Base-by-base conservation (phyloP, 2,113 vertebrate genomes). In the Otocyon megalotis region DNA sequence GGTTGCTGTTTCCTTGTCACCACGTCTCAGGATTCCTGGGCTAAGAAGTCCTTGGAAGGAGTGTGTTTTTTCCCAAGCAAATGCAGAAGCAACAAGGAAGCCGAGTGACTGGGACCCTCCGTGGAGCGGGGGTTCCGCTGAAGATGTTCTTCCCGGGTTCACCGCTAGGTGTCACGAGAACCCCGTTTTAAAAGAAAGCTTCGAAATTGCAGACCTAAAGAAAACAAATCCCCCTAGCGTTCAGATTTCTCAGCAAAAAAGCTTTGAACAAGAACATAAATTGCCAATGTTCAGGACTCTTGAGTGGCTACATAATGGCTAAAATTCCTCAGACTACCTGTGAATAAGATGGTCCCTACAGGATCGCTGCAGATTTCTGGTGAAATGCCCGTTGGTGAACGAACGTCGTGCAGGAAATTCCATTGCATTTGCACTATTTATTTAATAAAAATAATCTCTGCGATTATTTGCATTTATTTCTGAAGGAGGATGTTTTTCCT, bases 401-500 rank as follows among this genome's bases (percentile, higher is more conserved):
- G 65, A 65, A 84, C 60, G 32, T 93, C 19, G 93, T 69, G 16
- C 88, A 93, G 94, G 97, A 97, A 97, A 98, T 97, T 97, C 97
- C 97, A 92, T 83, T 94, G 86, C 54, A 56, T 97, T 96, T 96
- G 86, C 65, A 95, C 82, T 94, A 96, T 90, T 97, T 93, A 97
- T 97, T 97, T 97, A 56, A 98, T 97, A 93, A 94, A 98, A 96
- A 97, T 96, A 98, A 96, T 96, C 93, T 98, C 96, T 95, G 88
- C 3, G 82, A 97, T 96, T 74, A 97, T 98, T 98, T 98, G 94
- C 97, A 95, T 97, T 90, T 97, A 93, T 98, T 98, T 98, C 97
- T 95, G 97, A 98, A 98, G 98, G 97, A 95, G 98, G 98, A 98
- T 98, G 98, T 98, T 98, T 98, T 98, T 85, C 91, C 94, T 98